A percentile compares a stretch with the other conserved stretches of the same genome.
These are phyloP conservation scores for Thunnus albacares DNA, from an alignment of 2,797 vertebrate genomes.

Conservation along the genomic window DNA sequence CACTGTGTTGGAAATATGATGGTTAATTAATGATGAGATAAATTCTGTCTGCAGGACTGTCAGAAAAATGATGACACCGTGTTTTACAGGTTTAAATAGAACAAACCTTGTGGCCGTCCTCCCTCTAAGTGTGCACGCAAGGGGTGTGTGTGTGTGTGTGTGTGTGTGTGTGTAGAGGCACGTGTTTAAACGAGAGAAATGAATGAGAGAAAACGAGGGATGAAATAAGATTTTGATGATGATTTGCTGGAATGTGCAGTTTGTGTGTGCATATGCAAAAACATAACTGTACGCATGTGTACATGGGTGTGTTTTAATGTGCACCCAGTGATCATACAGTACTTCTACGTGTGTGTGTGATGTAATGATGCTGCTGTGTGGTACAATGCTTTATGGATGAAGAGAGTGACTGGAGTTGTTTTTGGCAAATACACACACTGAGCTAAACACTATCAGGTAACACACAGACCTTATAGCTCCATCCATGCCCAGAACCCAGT, in stretches of 20 bases:
- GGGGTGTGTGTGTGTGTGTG: constrained; percentile 15
- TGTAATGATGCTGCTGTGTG: constrained; percentile 46
- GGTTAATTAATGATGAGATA: constrained; percentile 99
- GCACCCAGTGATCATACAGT: constrained; percentile 1
- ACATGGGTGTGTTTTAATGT: constrained; percentile 7
- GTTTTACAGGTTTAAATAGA: constrained; percentile 97
- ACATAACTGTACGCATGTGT: constrained; percentile 5
- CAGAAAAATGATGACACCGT: constrained; percentile 98
- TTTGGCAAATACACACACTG: constrained; percentile 43
- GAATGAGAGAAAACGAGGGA: constrained; percentile 35
- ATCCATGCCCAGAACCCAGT: constrained; percentile 16
- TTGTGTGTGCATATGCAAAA: constrained; percentile 29
- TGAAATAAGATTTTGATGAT: constrained; percentile 40
- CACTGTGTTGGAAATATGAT: constrained; percentile 99
- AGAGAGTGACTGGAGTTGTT: constrained; percentile 42
- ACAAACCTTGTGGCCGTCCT: constrained; percentile 83
- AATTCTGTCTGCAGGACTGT: constrained; percentile 98
- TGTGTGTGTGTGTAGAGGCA: constrained; percentile 3
- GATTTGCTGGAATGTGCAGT: constrained; percentile 14
- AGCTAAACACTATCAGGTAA: constrained; percentile 56
- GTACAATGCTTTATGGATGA: constrained; percentile 35
- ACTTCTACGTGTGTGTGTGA: constrained; percentile 31
- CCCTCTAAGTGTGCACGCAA: constrained; percentile 53
- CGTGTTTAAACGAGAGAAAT: constrained; percentile 46
- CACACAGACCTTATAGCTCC: constrained; percentile 39